Conservation (phyloP, 2,888 invertebrate genomes). For the Eurytoma adleriae region DNA sequence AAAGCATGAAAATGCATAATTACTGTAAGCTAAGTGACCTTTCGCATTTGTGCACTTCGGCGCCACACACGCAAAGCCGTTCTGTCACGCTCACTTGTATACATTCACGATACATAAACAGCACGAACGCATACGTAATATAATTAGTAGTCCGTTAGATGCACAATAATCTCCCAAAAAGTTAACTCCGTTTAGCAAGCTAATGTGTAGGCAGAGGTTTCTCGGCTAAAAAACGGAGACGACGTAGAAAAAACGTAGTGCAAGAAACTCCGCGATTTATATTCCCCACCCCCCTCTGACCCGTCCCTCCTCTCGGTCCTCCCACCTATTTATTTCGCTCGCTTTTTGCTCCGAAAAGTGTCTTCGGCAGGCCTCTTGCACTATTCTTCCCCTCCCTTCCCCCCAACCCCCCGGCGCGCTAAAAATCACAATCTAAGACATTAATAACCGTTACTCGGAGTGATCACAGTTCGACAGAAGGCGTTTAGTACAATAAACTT, state of each 20-base stretch:
- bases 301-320: neutral
- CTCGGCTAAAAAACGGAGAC: slow-evolving; percentile 38
- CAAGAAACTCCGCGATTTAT: neutral
- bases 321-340: neutral
- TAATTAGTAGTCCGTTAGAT: slow-evolving; percentile 47
- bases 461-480: slow-evolving; percentile 74
- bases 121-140: slow-evolving; percentile 31
- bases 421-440: slow-evolving; percentile 52
- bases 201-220: slow-evolving; percentile 46
- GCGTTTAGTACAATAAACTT: slow-evolving; percentile 65
- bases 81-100: slow-evolving; percentile 4
- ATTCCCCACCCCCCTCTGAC: neutral
- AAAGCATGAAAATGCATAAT: neutral
- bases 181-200: slow-evolving; percentile 36
- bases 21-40: neutral
- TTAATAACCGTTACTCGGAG: slow-evolving; percentile 65
- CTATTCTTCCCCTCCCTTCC: neutral
- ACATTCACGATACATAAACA: slow-evolving; percentile 23
- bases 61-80: slow-evolving; percentile 6
- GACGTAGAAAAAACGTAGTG: slow-evolving; percentile 35
- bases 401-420: neutral
- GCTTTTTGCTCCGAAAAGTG: neutral
- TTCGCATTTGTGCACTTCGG: neutral
- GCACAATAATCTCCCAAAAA: slow-evolving; percentile 30
- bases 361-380: slow-evolving; percentile 22